phyloP scores from a whole-genome alignment of 2,113 vertebrate genomes.

The Nettapus auritus region DNA sequence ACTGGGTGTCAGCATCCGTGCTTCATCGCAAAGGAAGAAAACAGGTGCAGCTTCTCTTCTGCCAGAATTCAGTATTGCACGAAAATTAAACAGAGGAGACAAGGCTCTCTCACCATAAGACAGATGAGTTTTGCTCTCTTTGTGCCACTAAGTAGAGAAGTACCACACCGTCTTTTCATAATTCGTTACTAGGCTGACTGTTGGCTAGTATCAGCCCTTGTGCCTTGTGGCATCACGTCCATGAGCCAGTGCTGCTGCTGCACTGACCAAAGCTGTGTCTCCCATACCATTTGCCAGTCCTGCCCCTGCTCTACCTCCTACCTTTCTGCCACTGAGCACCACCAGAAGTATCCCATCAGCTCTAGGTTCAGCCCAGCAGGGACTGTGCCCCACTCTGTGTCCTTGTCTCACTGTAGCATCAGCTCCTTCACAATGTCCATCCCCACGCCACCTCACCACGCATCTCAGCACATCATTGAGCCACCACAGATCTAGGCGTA shows the following conservation, averaged over 20 bases:
- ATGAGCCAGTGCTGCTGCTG: accelerated
- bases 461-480: neutral
- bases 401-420: neutral
- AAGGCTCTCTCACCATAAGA: neutral
- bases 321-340: accelerated
- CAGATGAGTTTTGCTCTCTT: neutral
- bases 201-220: accelerated
- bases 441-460: accelerated
- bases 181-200: accelerated
- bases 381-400: accelerated
- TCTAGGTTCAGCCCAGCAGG: accelerated
- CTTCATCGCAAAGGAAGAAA: neutral
- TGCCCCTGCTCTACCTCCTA: neutral
- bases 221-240: accelerated
- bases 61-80: neutral
- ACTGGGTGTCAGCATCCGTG: slow-evolving; percentile 59
- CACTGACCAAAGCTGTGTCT: accelerated
- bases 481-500: neutral
- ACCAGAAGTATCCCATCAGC: neutral
- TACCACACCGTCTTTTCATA: neutral
- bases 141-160: neutral
- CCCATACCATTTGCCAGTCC: neutral
- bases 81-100: neutral
- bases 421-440: neutral
- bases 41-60: neutral